Percentiles rank a stretch among this genome's conserved stretches.
phyloP scores from a whole-genome alignment of 2,113 vertebrate species.

The Elachura formosa region DNA sequence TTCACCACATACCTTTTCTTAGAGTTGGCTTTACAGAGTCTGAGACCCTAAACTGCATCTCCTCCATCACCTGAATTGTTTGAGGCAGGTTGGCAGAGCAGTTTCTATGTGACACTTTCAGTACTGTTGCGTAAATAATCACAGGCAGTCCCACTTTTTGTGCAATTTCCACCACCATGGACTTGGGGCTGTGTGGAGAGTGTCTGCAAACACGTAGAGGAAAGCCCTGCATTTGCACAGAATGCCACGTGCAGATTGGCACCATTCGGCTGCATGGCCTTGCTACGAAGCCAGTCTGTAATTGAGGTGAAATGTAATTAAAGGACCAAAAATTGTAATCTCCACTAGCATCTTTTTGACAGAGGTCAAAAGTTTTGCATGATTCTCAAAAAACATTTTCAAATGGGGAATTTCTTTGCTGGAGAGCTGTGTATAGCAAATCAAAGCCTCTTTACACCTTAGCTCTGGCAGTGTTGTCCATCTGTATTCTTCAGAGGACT shows the following conservation, averaged over 20 bases:
- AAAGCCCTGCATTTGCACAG: background rate
- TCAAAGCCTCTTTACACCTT: background rate
- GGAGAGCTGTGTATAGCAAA: background rate
- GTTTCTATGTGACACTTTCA: background rate
- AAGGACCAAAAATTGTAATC: background rate
- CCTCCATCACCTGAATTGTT: background rate
- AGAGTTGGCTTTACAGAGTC: background rate
- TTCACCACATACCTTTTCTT: background rate
- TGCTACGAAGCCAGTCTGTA: background rate
- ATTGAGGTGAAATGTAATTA: accelerated
- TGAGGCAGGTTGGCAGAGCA: background rate
- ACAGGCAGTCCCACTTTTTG: background rate
- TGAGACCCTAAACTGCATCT: background rate
- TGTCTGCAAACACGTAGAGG: background rate
- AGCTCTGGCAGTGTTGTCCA: background rate
- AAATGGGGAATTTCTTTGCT: background rate
- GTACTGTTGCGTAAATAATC: background rate
- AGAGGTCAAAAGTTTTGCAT: background rate
- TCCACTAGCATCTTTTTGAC: background rate
- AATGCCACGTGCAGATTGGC: background rate
- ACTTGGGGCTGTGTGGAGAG: background rate
- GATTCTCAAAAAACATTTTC: background rate
- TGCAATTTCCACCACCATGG: background rate
- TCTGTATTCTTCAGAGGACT: constrained; percentile 22
- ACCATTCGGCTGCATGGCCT: background rate